These are phyloP conservation scores for Choloepus didactylus DNA, from an alignment of 2,797 vertebrate species.

Conservation along the genomic window DNA sequence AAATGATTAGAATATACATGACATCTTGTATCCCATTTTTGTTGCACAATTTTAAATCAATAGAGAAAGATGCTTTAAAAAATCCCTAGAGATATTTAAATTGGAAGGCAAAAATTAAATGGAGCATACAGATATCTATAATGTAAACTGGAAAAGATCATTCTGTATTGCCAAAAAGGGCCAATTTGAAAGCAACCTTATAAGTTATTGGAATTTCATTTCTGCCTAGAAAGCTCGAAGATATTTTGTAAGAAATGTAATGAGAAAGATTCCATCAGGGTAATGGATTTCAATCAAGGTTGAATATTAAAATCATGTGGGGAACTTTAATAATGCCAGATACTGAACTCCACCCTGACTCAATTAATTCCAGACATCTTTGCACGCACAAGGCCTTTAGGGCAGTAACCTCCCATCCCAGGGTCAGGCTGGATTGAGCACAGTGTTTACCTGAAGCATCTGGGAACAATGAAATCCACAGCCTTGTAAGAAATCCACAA, in stretches of 20 bases:
- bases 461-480: neutral
- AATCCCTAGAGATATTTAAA: neutral
- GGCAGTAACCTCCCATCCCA: fast-evolving
- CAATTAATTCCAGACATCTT: neutral
- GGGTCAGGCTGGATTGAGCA: neutral
- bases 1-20: neutral
- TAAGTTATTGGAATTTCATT: neutral
- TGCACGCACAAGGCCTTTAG: neutral
- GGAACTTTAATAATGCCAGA: neutral
- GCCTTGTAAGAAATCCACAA: neutral
- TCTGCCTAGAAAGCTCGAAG: neutral
- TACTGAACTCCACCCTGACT: too few relatives aligned
- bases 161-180: neutral
- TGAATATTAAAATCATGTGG: neutral
- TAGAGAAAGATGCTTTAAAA: neutral
- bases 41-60: conserved; percentile 2
- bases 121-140: neutral
- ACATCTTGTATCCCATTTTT: neutral
- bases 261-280: neutral
- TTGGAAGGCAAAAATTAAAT: neutral
- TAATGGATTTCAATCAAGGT: too few relatives aligned
- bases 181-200: fast-evolving
- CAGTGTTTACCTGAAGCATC: neutral
- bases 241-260: neutral
- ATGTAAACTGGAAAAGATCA: neutral